Conservation (phyloP, 2,888 invertebrate genomes). For the Antheraea yamamai region DNA sequence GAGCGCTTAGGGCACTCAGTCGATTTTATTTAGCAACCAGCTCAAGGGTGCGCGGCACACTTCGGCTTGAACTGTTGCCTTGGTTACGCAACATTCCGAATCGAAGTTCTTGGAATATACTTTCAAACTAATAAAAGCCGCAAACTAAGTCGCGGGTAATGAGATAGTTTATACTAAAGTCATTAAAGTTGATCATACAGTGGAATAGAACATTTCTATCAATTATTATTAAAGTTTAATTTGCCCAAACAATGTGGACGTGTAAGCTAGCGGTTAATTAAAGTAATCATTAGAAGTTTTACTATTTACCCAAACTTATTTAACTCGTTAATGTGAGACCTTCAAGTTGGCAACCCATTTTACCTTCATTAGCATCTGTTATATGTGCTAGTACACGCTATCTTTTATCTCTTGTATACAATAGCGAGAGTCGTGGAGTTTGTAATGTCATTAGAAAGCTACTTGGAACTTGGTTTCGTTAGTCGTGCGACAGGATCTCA, state of each 20-base stretch:
- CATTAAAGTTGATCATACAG: no score
- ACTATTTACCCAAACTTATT: conserved; percentile 4
- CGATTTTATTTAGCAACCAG: no score
- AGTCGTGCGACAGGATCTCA: conserved; percentile 34
- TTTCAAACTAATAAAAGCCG: no score
- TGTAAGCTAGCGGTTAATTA: background rate
- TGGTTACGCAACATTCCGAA: no score
- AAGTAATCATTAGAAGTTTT: background rate
- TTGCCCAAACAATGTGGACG: background rate
- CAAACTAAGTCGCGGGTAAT: no score
- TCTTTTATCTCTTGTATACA: conserved; percentile 25
- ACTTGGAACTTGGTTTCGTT: conserved; percentile 51
- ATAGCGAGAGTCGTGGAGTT: conserved; percentile 41
- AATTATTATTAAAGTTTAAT: background rate
- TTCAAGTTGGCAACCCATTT: conserved; percentile 4
- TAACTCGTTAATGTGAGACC: background rate
- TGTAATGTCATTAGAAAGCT: conserved; percentile 52
- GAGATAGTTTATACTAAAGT: no score
- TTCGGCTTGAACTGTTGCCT: no score
- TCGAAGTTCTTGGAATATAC: no score
- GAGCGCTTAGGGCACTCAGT: no score
- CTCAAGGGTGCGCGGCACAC: no score
- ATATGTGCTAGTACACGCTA: conserved; percentile 17
- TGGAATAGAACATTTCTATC: background rate
- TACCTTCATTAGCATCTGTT: conserved; percentile 12